Evolutionary conservation across 2,888 invertebrate species (phyloP).

Genomic region (Seira musarum): DNA sequence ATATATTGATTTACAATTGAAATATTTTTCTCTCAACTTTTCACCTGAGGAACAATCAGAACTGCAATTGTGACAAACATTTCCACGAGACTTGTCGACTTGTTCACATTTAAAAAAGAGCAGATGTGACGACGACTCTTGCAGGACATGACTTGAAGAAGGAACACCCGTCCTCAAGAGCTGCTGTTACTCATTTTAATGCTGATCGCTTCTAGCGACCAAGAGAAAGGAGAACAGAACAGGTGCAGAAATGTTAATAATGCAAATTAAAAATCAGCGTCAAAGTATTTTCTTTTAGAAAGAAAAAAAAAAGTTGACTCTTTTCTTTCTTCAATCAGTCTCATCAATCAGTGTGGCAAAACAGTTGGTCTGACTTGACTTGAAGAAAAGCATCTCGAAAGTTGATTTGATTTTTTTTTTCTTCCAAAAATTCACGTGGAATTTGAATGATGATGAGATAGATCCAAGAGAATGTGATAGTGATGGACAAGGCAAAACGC

Average conservation of each 20-base stretch:
- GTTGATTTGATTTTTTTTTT: conserved; percentile 12
- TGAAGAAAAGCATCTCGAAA: background rate
- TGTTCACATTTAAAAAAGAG: background rate
- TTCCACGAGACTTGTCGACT: no score
- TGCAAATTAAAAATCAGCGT: conserved; percentile 61
- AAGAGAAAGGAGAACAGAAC: conserved; percentile 33
- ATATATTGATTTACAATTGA: no score
- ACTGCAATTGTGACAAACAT: no score
- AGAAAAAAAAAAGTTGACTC: conserved; percentile 41
- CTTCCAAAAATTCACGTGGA: conserved; percentile 50
- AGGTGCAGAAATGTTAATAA: conserved; percentile 60
- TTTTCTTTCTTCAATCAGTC: conserved; percentile 40
- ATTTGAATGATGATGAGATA: conserved; percentile 58
- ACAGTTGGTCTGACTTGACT: conserved; percentile 46
- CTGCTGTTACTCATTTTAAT: background rate
- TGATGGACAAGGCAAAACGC: no score
- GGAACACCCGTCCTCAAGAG: background rate
- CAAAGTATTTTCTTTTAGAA: conserved; percentile 30
- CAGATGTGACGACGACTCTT: background rate
- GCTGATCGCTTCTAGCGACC: conserved; percentile 9
- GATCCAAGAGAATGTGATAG: conserved; percentile 57
- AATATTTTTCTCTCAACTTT: no score
- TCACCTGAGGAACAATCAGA: no score
- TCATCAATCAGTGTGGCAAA: conserved; percentile 54
- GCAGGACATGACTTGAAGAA: background rate